Evolutionary conservation across 2,113 vertebrate species (phyloP).

Genomic region (Circaetus cinerascens): DNA sequence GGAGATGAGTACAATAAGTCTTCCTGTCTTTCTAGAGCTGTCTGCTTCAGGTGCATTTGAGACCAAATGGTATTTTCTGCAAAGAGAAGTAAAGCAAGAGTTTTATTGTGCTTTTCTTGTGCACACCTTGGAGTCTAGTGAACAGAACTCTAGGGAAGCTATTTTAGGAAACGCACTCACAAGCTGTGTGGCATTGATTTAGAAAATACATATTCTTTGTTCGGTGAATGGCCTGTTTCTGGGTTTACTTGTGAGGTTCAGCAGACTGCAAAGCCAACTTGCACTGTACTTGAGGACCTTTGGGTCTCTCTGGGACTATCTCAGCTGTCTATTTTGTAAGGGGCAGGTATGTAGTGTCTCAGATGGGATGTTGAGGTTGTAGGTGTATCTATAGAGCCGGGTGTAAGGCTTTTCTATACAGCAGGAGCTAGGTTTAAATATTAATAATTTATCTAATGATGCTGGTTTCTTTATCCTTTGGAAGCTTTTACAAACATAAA

Average conservation of each 20-base stretch:
- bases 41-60: conserved; percentile 53
- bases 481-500: conserved; percentile 54
- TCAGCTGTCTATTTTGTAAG: neutral
- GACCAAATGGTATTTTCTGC: conserved; percentile 61
- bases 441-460: conserved; percentile 8
- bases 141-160: neutral
- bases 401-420: neutral
- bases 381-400: neutral
- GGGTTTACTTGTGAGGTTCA: neutral
- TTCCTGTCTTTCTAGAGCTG: conserved; percentile 12
- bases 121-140: neutral
- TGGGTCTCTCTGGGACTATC: neutral
- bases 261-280: neutral
- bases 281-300: neutral
- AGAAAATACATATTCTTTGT: neutral
- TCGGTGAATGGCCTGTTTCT: neutral
- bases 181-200: neutral
- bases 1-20: conserved; percentile 35
- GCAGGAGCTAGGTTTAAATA: neutral
- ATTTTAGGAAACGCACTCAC: neutral
- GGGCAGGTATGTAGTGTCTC: neutral
- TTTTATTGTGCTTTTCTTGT: neutral
- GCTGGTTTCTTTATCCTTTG: neutral
- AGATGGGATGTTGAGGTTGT: neutral
- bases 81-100: conserved; percentile 3